Evolutionary conservation across 2,113 vertebrate species (phyloP), one percentile per base, ranked within the genome.

Genomic region (Corythoichthys haematopterus): DNA sequence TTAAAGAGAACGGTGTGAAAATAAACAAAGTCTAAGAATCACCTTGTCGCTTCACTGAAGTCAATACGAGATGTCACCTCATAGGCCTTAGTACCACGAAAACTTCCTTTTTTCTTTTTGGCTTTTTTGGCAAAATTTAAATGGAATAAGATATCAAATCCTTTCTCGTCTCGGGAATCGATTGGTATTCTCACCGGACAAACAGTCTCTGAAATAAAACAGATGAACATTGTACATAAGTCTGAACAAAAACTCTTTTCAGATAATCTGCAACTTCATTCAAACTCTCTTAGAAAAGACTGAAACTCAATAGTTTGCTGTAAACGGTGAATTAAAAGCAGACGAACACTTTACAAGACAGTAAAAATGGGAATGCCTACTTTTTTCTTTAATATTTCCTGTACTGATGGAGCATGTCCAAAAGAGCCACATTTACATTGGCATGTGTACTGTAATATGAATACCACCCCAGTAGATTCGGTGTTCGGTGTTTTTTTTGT

Each of bases 61-160:
- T 99, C 95, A 62, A 93, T 77, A 59, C 78, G 89, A 63, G 94
- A 82, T 3, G 94, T 95, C 77, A 99, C 89, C 89, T 95, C 93
- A 83, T 94, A 99, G 77, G 95, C 95, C 87, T 92, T 96, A n/a
- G 87, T 88, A 77, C 92, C 94, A 38, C 86, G 91, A 74, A 82
- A 91, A 16, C 93, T 84, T 70, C 97, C 95, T 70, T 93, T 89
- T 72, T 94, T 93, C 88, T 90, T 94, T 79, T 96, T 96, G 66
- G 94, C 87, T 77, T 97, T 99, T 88, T 96, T 95, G 75, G 94
- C 94, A 81, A 99, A 87, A 87, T 94, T 93, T 82, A 98, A 86
- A 82, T 95, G 93, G 60, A 94, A 43, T 65, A 99, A 93, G 74
- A 99, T 93, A 84, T 98, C 97, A 90, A 99, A 99, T 62, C 97